Base-by-base conservation (phyloP, 2,888 invertebrate genomes). In the Nymphalis polychloros region DNA sequence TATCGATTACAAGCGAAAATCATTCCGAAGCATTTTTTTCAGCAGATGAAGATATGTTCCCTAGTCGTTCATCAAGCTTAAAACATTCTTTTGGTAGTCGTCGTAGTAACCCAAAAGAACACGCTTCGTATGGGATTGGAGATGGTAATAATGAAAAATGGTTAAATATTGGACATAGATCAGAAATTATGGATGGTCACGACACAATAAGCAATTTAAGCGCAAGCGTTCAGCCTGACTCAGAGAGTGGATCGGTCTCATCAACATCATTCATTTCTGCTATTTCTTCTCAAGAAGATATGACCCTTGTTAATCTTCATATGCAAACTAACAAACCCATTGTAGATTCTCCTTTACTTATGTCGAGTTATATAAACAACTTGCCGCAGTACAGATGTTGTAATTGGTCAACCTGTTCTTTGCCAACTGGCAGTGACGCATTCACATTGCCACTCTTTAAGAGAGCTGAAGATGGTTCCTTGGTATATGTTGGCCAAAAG, bases 321-420 rank as follows among this genome's bases (percentile, higher is more conserved):
- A 97, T 97, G 95, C 98, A 99, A 91, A 96, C 98, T 35, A 97
- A 97, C 84, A 94, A 95, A 70, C 97, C 98, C 0, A 98, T 99
- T 73, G 96, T 97, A 8, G 97, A 98, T 80, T 98, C 98, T 0
- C 98, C 98, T 0, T 91, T 99, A 64, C 91, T 99, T 0, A 98
- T 99, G 97, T 97, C 98, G 6, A 98, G 98, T 81, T 99, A 99
- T 84, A 95, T 97, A 83, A 96, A 96, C 78, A 98, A 98, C 86
- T 92, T 99, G 80, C 97, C 98, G 4, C 98, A 98, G 89, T 96
- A 96, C 77, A 89, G 84, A 69, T 96, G 96, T 79, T 87, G 92
- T 47, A 97, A 97, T 85, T 97, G 97, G 97, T 91, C 92, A n/a
- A 87, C 93, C 3, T 95, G 95, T 65, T 95, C 96, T 0, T 92